phyloP scores from a whole-genome alignment of 2,113 vertebrate genomes.

The Leucosticte australis region DNA sequence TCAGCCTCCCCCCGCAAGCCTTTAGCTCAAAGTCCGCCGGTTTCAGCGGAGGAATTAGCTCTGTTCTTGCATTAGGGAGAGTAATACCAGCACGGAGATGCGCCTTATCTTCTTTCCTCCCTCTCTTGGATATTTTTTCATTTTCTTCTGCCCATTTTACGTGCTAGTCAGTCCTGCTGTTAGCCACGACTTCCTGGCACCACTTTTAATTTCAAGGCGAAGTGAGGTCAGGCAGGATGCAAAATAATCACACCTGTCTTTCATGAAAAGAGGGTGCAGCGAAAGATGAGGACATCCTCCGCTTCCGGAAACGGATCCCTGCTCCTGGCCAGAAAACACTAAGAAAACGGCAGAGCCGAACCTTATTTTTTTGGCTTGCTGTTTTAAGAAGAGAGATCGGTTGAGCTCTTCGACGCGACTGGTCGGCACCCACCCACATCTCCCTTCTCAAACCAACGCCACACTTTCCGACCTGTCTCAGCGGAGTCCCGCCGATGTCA shows the following conservation, averaged over 20 bases:
- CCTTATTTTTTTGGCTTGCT: accelerated
- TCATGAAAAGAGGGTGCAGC: background rate
- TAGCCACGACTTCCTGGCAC: background rate
- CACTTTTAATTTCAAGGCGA: background rate
- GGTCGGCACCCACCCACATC: accelerated
- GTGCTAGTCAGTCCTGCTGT: background rate
- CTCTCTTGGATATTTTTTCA: background rate
- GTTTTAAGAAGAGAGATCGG: background rate
- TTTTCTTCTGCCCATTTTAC: background rate
- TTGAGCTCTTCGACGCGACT: background rate
- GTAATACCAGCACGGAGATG: background rate
- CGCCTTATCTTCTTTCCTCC: accelerated
- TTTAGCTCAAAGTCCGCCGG: background rate
- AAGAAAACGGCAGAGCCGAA: background rate
- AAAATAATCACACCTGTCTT: background rate
- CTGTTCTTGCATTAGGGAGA: background rate
- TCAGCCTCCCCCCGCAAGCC: background rate
- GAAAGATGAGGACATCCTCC: background rate
- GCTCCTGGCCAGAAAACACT: background rate
- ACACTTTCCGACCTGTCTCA: background rate
- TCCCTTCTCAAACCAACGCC: background rate
- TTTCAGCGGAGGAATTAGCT: background rate
- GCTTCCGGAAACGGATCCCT: background rate
- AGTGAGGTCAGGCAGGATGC: background rate
- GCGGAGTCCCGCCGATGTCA: too few relatives aligned